A percentile compares a stretch with the other conserved stretches of the same genome.
Evolutionary conservation across 2,888 invertebrate genomes (phyloP).

Genomic region (Synergus gifuensis): DNA sequence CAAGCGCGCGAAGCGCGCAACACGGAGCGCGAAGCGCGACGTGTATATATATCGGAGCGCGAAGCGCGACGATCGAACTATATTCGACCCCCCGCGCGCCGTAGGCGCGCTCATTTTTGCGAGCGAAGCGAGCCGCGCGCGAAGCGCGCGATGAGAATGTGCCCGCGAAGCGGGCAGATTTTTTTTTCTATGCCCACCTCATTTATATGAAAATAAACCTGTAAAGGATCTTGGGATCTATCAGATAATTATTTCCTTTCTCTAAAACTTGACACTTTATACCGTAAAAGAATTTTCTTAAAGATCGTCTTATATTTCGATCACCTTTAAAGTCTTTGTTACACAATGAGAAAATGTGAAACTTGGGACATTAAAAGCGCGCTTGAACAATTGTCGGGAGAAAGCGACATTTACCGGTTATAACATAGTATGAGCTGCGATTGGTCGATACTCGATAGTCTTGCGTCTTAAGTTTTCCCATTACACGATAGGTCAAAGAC

Average conservation of each 20-base stretch:
- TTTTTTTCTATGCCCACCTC: no score
- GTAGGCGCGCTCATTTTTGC: no score
- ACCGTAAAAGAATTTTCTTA: background rate
- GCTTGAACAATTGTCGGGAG: background rate
- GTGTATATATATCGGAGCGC: no score
- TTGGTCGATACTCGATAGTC: constrained; percentile 25
- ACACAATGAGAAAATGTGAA: constrained; percentile 2
- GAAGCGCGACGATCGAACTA: no score
- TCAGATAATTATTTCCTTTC: background rate
- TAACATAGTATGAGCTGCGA: background rate
- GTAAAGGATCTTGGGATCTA: background rate
- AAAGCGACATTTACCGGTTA: constrained; percentile 2
- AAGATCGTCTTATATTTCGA: background rate
- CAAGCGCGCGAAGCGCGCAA: no score
- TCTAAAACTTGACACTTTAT: background rate
- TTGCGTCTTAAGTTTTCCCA: constrained; percentile 24
- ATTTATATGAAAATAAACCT: no score
- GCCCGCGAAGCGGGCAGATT: no score
- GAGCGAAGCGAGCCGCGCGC: no score
- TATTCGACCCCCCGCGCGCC: no score
- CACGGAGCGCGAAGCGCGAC: no score
- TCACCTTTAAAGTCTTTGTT: background rate
- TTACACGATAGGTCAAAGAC: constrained; percentile 20
- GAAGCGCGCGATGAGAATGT: no score
- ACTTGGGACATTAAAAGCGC: background rate